phyloP scores from a whole-genome alignment of 35 echinoderm and acorn worm genomes.

The Patiria miniata region DNA sequence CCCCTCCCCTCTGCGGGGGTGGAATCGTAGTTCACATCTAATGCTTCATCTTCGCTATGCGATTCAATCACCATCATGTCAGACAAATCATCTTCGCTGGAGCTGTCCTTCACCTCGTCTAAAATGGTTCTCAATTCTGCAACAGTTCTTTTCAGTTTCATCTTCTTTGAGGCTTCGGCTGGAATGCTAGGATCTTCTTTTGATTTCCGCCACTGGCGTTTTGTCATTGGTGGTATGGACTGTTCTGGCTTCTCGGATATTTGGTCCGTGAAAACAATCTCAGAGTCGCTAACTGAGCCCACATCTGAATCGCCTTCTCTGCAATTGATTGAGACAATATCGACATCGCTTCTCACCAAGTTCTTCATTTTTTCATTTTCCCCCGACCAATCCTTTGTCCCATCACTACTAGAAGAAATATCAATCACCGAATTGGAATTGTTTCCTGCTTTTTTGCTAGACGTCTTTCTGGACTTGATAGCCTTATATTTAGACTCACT shows the following conservation, averaged over 20 bases:
- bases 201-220: neutral
- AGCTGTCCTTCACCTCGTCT: neutral
- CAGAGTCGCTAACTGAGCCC: no score
- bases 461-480: neutral
- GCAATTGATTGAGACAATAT: neutral
- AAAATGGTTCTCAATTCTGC: neutral
- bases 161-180: neutral
- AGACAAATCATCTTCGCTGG: neutral
- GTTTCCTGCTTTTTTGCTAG: neutral
- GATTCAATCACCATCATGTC: neutral
- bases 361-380: neutral
- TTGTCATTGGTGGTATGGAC: neutral
- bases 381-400: neutral
- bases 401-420: neutral
- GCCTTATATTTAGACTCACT: constrained; percentile 8
- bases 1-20: no score
- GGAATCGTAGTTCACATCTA: neutral
- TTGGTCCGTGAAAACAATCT: no score
- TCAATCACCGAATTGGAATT: neutral
- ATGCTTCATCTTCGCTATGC: neutral
- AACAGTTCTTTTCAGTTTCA: neutral
- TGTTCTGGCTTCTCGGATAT: no score
- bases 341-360: neutral
- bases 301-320: neutral
- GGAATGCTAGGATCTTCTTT: neutral